These are phyloP conservation scores for Natator depressus DNA, from an alignment of 2,113 vertebrate species.

Conservation along the genomic window DNA sequence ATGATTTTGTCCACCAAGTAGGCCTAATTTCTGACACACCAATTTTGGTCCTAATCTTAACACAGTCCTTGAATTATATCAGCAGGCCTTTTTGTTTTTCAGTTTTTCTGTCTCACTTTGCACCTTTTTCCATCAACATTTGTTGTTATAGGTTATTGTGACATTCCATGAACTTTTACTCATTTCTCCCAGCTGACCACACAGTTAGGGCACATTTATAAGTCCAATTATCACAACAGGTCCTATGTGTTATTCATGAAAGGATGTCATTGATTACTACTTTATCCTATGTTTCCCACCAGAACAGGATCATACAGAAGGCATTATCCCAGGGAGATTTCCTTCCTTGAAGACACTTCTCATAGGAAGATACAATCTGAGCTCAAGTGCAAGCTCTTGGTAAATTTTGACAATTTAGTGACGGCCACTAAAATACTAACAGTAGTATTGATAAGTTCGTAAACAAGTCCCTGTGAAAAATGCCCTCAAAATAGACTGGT, in stretches of 20 bases:
- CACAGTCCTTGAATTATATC: not conserved
- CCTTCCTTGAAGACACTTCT: not conserved
- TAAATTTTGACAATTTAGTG: not conserved
- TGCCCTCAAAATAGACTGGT: accelerated
- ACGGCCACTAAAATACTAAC: not conserved
- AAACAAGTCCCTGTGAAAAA: not conserved
- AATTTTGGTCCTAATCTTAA: not conserved
- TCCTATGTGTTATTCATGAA: not conserved
- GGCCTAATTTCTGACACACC: not conserved
- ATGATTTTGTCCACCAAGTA: not conserved
- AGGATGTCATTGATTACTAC: not conserved
- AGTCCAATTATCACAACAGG: not conserved
- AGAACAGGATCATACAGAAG: not conserved
- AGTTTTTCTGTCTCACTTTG: not conserved
- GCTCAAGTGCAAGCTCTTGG: not conserved
- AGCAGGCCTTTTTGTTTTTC: not conserved
- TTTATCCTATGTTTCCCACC: not conserved
- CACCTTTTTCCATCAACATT: not conserved
- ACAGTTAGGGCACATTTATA: not conserved
- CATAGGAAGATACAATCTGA: not conserved
- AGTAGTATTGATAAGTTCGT: not conserved
- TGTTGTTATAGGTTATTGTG: not conserved
- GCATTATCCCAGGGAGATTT: not conserved
- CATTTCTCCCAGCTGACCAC: not conserved
- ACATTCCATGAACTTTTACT: not conserved